Evolutionary conservation across 2,888 invertebrate species (phyloP).

Genomic region (Temnothorax unifasciatus): DNA sequence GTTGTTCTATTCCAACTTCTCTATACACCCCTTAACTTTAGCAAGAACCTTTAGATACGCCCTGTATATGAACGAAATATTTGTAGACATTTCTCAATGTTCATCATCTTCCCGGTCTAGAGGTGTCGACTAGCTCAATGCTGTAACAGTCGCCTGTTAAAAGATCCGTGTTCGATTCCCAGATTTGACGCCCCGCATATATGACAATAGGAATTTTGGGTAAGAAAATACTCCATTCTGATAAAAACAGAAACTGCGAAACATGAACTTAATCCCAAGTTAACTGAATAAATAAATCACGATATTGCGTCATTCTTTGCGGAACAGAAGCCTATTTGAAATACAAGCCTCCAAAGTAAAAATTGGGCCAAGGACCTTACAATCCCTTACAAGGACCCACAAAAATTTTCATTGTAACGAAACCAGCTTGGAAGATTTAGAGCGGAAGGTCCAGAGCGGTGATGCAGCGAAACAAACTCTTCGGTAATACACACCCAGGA

Average conservation of each 20-base stretch:
- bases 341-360: background rate
- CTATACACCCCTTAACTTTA: too few species aligned
- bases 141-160: background rate
- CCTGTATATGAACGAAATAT: background rate
- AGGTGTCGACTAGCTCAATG: background rate
- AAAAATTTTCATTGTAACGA: background rate
- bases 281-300: background rate
- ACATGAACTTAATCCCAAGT: background rate
- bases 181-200: background rate
- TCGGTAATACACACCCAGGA: slow-evolving; percentile 77
- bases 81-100: background rate
- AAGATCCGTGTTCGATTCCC: background rate
- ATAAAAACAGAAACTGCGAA: background rate
- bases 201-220: background rate
- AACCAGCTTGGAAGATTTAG: background rate
- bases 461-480: background rate
- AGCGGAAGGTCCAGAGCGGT: background rate
- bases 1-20: too few species aligned
- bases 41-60: too few species aligned
- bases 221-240: background rate
- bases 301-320: background rate
- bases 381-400: background rate
- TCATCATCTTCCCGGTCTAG: background rate
- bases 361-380: background rate
- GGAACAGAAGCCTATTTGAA: background rate